Evolutionary conservation across 2,888 invertebrate genomes (phyloP).

Genomic region (Globia sparganii): DNA sequence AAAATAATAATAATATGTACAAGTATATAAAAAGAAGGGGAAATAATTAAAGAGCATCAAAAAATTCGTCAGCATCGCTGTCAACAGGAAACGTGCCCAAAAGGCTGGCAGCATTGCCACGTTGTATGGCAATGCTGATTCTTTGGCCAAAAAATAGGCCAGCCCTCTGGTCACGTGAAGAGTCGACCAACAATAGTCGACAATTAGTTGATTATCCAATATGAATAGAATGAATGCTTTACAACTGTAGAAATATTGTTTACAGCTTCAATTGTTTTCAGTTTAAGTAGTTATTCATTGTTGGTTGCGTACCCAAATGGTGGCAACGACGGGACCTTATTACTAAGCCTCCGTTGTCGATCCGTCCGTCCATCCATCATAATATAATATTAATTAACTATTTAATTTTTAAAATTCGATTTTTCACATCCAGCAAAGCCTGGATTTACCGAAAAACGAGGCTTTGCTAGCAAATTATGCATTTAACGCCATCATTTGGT

Average conservation of each 20-base stretch:
- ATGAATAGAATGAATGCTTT: constrained; percentile 46
- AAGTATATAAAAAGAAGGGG: no score
- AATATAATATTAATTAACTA: not conserved
- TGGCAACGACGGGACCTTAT: not conserved
- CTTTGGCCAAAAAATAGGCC: no score
- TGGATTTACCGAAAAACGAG: not conserved
- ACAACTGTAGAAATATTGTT: constrained; percentile 35
- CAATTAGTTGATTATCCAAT: constrained; percentile 44
- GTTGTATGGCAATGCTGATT: no score
- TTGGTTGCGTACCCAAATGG: not conserved
- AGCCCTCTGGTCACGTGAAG: no score
- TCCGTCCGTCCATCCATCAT: not conserved
- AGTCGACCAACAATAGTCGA: no score
- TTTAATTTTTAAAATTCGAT: not conserved
- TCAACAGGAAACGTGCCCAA: no score
- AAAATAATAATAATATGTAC: no score
- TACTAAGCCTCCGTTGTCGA: not conserved
- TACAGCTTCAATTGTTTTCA: constrained; percentile 1
- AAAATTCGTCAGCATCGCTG: no score
- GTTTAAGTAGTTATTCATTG: not conserved
- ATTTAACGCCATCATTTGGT: not conserved
- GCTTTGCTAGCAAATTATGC: not conserved
- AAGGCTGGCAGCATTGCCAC: no score
- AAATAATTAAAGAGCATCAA: no score
- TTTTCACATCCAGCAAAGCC: not conserved